Percentiles rank a stretch among this genome's conserved stretches.
These are phyloP conservation scores for Microcebus tavaratra DNA, from an alignment of 2,113 vertebrate genomes.

Conservation along the genomic window DNA sequence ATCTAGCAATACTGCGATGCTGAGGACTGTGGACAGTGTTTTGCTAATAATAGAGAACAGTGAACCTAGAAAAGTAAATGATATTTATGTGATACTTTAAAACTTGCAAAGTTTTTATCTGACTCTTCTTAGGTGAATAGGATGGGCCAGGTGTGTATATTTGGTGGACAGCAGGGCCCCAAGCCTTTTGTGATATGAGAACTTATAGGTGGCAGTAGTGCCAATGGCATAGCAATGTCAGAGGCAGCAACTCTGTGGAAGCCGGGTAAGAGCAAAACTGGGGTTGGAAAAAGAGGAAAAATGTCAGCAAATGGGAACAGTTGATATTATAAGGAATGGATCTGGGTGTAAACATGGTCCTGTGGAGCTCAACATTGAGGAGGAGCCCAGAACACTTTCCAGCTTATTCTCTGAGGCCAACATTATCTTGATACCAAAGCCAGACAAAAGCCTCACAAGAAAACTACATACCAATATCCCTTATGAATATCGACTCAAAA, in stretches of 20 bases:
- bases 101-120: background rate
- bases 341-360: background rate
- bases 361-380: background rate
- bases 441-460: background rate
- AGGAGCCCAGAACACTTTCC: background rate
- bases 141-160: background rate
- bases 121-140: background rate
- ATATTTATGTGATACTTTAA: background rate
- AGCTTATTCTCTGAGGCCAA: background rate
- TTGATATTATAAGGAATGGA: background rate
- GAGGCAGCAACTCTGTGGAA: background rate
- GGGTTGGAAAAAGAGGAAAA: background rate
- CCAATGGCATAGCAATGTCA: background rate
- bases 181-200: background rate
- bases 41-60: background rate
- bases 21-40: background rate
- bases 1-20: background rate
- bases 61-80: background rate
- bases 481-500: background rate
- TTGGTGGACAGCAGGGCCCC: background rate
- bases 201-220: background rate
- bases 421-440: background rate
- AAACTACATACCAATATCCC: background rate
- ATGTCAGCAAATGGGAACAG: background rate
- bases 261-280: background rate